Evolutionary conservation across 2,888 invertebrate species (phyloP).

Genomic region (Hyppa rectilinea): DNA sequence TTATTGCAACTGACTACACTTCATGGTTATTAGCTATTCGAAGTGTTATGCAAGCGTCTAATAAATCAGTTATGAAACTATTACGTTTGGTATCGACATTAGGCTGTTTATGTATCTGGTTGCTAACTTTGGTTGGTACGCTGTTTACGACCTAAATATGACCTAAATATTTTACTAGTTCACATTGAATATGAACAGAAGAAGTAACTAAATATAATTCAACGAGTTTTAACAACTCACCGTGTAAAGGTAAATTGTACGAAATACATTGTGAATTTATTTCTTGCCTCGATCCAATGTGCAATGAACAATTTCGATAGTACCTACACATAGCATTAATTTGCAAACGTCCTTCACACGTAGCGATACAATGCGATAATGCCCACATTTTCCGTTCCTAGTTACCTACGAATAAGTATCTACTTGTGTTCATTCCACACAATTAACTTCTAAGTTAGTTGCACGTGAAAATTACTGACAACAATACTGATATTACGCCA

Average conservation of each 20-base stretch:
- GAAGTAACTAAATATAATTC: conserved; percentile 18
- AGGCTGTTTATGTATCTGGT: conserved; percentile 31
- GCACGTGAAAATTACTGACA: conserved; percentile 80
- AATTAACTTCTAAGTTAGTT: conserved; percentile 78
- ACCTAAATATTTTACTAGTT: conserved; percentile 25
- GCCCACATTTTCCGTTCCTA: conserved; percentile 78
- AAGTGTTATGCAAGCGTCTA: conserved; percentile 72
- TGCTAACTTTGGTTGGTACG: conserved; percentile 17
- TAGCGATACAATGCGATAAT: conserved; percentile 77
- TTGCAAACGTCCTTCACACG: conserved; percentile 75
- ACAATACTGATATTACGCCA: conserved; percentile 83
- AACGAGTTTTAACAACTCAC: not conserved
- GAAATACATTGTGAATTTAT: conserved; percentile 30
- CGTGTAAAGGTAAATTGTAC: not conserved
- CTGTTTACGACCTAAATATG: conserved; percentile 28
- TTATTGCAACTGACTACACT: conserved; percentile 72
- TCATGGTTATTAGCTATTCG: conserved; percentile 69
- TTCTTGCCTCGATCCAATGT: conserved; percentile 38
- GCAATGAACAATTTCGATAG: conserved; percentile 62
- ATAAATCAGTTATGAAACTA: conserved; percentile 72
- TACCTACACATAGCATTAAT: conserved; percentile 67
- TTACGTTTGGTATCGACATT: conserved; percentile 57
- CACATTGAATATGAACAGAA: conserved; percentile 20
- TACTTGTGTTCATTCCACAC: conserved; percentile 73
- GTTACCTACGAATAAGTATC: conserved; percentile 66